phyloP scores from a whole-genome alignment of 2,888 invertebrate species.

The Abscondita cerata region DNA sequence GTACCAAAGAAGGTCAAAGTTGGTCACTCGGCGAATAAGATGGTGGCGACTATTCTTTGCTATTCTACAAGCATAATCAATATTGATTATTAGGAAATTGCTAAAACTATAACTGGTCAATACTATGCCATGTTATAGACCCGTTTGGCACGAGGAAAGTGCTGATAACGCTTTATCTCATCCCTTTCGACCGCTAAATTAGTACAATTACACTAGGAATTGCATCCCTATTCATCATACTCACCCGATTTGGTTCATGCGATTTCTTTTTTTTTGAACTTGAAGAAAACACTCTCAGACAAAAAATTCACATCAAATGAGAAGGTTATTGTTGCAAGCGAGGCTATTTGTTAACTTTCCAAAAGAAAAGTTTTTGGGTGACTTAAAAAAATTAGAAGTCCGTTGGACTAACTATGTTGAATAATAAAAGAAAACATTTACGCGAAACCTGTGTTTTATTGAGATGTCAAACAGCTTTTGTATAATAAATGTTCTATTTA shows the following conservation, averaged over 20 bases:
- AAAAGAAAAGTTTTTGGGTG: background rate
- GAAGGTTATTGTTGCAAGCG: background rate
- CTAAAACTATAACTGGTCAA: too few relatives aligned
- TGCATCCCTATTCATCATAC: background rate
- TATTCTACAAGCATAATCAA: background rate
- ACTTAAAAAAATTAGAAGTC: background rate
- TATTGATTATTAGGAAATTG: background rate
- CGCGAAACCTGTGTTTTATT: background rate
- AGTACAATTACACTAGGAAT: background rate
- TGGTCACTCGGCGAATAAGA: too few relatives aligned
- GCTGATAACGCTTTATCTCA: background rate
- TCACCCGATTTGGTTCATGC: too few relatives aligned
- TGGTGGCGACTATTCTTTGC: background rate
- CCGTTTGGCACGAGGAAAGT: background rate
- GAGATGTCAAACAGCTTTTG: too few relatives aligned
- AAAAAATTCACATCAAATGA: too few relatives aligned
- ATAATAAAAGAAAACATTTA: background rate
- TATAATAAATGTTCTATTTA: too few relatives aligned
- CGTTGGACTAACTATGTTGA: background rate
- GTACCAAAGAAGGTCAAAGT: background rate
- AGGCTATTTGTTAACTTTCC: background rate
- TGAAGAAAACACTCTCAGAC: too few relatives aligned
- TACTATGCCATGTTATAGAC: too few relatives aligned
- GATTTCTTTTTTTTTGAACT: too few relatives aligned
- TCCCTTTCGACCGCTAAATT: background rate